A percentile compares a stretch with the other conserved stretches of the same genome.
Conservation (phyloP, 2,113 vertebrate genomes). For the Pionites leucogaster region DNA sequence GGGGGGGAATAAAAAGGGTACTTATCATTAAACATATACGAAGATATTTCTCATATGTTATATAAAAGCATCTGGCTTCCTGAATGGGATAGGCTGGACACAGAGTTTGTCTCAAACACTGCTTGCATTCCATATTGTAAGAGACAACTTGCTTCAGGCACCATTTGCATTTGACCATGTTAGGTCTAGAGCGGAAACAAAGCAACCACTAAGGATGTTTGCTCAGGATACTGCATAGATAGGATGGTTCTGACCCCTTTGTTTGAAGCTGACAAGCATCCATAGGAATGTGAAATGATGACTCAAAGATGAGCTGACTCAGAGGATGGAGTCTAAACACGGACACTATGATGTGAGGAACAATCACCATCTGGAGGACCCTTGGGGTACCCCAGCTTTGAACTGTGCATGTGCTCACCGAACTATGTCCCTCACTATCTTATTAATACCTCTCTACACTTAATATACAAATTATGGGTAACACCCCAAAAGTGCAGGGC, state of each 20-base stretch:
- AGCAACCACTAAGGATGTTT: neutral
- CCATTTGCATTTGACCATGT: neutral
- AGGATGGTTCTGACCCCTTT: neutral
- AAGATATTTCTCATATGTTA: neutral
- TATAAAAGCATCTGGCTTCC: neutral
- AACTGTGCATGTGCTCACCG: neutral
- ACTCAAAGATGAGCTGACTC: neutral
- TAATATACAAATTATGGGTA: neutral
- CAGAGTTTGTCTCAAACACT: neutral
- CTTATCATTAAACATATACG: neutral
- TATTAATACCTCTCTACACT: neutral
- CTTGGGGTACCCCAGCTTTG: neutral
- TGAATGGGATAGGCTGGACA: neutral
- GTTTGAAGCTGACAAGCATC: neutral
- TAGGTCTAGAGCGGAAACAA: neutral
- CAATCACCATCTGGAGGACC: neutral
- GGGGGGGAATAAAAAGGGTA: neutral
- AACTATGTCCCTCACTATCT: neutral
- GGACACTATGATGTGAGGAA: neutral
- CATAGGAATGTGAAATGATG: neutral
- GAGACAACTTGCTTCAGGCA: neutral
- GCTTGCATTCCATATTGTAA: neutral
- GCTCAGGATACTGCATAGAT: neutral
- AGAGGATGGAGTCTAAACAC: neutral
- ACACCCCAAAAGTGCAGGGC: neutral